phyloP scores from a whole-genome alignment of 2,888 invertebrate genomes.

The Hypomecis punctinalis region DNA sequence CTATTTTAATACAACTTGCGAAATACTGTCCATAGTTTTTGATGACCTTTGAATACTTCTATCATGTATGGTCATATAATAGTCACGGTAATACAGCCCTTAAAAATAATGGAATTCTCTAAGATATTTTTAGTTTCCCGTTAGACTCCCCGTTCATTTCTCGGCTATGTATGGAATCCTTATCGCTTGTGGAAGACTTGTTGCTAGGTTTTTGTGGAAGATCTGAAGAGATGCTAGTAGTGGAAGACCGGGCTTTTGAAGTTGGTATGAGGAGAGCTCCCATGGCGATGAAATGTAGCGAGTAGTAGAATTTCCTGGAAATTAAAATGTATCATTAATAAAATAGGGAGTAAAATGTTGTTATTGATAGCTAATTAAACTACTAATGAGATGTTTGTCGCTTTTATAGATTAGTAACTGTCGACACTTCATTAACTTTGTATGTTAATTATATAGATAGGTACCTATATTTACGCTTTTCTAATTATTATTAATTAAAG shows the following conservation, averaged over 20 bases:
- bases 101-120: conserved; percentile 33
- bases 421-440: too few species aligned
- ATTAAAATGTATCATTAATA: conserved; percentile 10
- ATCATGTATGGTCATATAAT: conserved; percentile 4
- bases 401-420: too few species aligned
- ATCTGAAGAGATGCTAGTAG: neutral
- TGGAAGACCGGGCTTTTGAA: conserved; percentile 49
- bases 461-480: too few species aligned
- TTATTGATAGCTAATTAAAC: too few species aligned
- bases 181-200: conserved; percentile 34
- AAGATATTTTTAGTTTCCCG: conserved; percentile 67
- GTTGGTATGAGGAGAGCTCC: conserved; percentile 75
- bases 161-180: conserved; percentile 38
- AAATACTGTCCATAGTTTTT: neutral
- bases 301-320: conserved; percentile 85
- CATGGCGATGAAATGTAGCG: conserved; percentile 78
- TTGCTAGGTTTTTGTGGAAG: conserved; percentile 53
- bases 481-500: too few species aligned
- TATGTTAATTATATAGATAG: too few species aligned
- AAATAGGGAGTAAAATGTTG: too few species aligned
- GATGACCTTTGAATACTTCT: conserved; percentile 3
- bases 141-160: conserved; percentile 59
- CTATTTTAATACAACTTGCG: too few species aligned
- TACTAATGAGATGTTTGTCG: too few species aligned
- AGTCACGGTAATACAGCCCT: conserved; percentile 8